A percentile compares a stretch with the other conserved stretches of the same genome.
Evolutionary conservation across 2,888 invertebrate genomes (phyloP).

Genomic region (Drosophila anomelani): DNA sequence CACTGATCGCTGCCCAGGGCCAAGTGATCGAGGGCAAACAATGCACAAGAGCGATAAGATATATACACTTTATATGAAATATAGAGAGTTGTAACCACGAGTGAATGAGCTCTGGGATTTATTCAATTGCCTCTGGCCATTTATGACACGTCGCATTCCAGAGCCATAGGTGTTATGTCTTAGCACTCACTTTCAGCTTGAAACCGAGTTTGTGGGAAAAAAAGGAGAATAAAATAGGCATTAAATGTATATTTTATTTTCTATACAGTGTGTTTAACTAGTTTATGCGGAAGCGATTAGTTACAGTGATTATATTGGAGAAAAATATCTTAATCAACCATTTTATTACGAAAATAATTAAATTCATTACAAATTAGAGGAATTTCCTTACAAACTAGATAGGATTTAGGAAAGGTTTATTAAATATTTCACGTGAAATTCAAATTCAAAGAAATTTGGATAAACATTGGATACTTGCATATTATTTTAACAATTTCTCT

Average conservation of each 20-base stretch:
- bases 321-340: not conserved
- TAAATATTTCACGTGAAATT: too few species aligned
- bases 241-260: conserved; percentile 8
- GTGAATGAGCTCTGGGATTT: conserved; percentile 18
- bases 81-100: conserved; percentile 9
- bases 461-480: not conserved
- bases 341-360: too few species aligned
- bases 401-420: not conserved
- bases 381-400: not conserved
- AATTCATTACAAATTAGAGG: not conserved
- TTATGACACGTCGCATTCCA: conserved; percentile 31
- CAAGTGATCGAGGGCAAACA: conserved; percentile 50
- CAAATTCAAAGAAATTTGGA: not conserved
- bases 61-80: not conserved
- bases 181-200: conserved; percentile 3
- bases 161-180: not conserved
- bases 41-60: conserved; percentile 43
- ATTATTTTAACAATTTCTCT: not conserved
- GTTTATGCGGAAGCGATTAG: conserved; percentile 33
- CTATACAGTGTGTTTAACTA: conserved; percentile 21
- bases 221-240: not conserved
- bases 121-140: conserved; percentile 10
- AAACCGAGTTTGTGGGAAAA: not conserved
- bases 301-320: conserved; percentile 3
- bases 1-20: conserved; percentile 38